Percentiles rank a stretch among this genome's conserved stretches.
phyloP scores from a whole-genome alignment of 1,140 invertebrate species.

The Drosophila parvula region DNA sequence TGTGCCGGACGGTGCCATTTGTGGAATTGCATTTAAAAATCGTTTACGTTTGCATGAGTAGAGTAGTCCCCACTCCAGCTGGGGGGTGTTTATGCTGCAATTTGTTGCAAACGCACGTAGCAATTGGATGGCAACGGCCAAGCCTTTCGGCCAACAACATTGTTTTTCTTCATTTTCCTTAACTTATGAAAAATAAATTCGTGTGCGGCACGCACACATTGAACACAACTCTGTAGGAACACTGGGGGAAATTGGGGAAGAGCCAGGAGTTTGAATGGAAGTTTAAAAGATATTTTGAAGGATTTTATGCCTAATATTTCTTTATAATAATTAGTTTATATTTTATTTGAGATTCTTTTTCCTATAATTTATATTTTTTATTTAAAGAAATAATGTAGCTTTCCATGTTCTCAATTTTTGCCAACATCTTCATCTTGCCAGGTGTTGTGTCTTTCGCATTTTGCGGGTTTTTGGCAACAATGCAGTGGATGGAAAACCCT shows the following conservation, averaged over 20 bases:
- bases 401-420: background rate
- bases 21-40: slow-evolving; percentile 72
- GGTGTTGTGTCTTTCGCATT: slow-evolving; percentile 8
- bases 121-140: slow-evolving; percentile 35
- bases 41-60: slow-evolving; percentile 68
- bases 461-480: slow-evolving; percentile 19
- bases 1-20: slow-evolving; percentile 41
- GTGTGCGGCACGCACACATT: slow-evolving; percentile 1
- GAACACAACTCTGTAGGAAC: background rate
- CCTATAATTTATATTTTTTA: too few relatives aligned
- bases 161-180: slow-evolving; percentile 46
- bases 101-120: slow-evolving; percentile 57
- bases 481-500: slow-evolving; percentile 15
- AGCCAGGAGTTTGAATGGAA: too few relatives aligned
- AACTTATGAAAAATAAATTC: slow-evolving; percentile 47
- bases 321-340: background rate
- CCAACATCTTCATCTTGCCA: slow-evolving; percentile 5
- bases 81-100: slow-evolving; percentile 51
- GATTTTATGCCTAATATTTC: background rate
- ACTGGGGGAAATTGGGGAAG: background rate
- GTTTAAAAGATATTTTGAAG: background rate
- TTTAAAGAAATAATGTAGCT: background rate
- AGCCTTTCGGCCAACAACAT: slow-evolving; percentile 48
- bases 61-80: background rate
- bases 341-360: background rate